Percentiles rank a stretch among this genome's conserved stretches.
Conservation (phyloP, 2,888 invertebrate genomes). For the Mimachlamys varia region DNA sequence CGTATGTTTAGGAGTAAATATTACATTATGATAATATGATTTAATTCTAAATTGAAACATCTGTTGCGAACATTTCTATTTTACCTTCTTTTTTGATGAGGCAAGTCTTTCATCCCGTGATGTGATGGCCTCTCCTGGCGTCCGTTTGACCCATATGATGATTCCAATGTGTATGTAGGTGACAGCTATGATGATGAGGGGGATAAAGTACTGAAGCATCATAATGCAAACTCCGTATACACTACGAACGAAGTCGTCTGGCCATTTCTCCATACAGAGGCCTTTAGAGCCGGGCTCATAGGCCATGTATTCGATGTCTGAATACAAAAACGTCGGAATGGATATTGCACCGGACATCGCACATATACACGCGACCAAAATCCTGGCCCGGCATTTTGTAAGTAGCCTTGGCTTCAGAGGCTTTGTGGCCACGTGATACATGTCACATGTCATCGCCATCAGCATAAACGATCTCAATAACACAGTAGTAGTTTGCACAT, state of each 20-base stretch:
- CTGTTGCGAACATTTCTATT: slow-evolving; percentile 44
- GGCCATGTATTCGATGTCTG: slow-evolving; percentile 81
- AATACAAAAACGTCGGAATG: slow-evolving; percentile 89
- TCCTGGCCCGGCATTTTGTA: slow-evolving; percentile 86
- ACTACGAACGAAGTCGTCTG: slow-evolving; percentile 58
- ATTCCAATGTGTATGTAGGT: slow-evolving; percentile 93
- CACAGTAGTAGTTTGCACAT: slow-evolving; percentile 86
- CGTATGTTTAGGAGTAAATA: too few relatives aligned
- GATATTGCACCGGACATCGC: slow-evolving; percentile 89
- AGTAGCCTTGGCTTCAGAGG: slow-evolving; percentile 90
- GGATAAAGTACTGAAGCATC: slow-evolving; percentile 90
- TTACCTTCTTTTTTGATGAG: slow-evolving; percentile 93
- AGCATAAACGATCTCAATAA: slow-evolving; percentile 93
- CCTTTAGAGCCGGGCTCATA: slow-evolving; percentile 56
- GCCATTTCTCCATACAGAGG: slow-evolving; percentile 69
- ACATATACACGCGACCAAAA: slow-evolving; percentile 89
- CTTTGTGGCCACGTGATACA: slow-evolving; percentile 94
- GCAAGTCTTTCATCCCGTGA: slow-evolving; percentile 91
- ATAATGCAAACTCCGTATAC: slow-evolving; percentile 88
- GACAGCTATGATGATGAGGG: slow-evolving; percentile 90
- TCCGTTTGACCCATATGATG: slow-evolving; percentile 93
- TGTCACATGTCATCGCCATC: slow-evolving; percentile 94
- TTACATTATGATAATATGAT: too few relatives aligned
- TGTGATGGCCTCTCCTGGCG: slow-evolving; percentile 94
- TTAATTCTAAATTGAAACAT: background rate